phyloP scores from a whole-genome alignment of 2,888 invertebrate species.

The Papilio elwesi region DNA sequence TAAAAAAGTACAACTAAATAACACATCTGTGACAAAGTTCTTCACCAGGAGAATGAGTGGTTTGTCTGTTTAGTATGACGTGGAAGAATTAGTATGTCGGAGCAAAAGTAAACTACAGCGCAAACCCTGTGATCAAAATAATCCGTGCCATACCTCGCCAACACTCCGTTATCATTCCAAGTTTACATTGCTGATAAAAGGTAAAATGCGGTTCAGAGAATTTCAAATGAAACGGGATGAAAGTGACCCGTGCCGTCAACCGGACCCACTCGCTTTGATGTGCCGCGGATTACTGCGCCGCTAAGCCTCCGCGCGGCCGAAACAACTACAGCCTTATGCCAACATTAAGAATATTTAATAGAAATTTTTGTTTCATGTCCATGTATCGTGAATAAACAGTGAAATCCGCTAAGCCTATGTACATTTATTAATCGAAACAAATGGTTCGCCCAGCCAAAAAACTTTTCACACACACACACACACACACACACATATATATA shows the following conservation, averaged over 20 bases:
- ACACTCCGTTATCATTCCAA: slow-evolving; percentile 23
- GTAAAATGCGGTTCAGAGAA: slow-evolving; percentile 34
- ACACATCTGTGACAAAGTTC: too few relatives aligned
- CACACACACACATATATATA: too few relatives aligned
- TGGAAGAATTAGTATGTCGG: background rate
- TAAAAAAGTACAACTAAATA: background rate
- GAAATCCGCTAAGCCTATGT: background rate
- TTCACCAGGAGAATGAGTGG: background rate
- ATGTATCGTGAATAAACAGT: background rate
- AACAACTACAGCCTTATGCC: background rate
- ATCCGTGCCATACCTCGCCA: background rate
- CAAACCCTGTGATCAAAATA: background rate
- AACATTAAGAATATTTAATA: background rate
- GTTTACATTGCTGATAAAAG: slow-evolving; percentile 36
- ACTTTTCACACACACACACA: too few relatives aligned
- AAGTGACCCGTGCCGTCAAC: slow-evolving; percentile 27
- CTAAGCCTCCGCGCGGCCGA: background rate
- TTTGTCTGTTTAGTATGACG: background rate
- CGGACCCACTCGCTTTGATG: slow-evolving; percentile 35
- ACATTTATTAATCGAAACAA: too few relatives aligned
- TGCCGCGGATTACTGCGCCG: slow-evolving; percentile 29
- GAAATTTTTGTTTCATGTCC: background rate
- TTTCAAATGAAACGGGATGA: slow-evolving; percentile 36
- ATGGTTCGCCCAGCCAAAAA: too few relatives aligned
- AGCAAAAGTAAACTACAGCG: background rate